Evolutionary conservation across 2,797 vertebrate genomes (phyloP), one percentile per base, ranked within the genome.

Genomic region (Manis crassicaudata): DNA sequence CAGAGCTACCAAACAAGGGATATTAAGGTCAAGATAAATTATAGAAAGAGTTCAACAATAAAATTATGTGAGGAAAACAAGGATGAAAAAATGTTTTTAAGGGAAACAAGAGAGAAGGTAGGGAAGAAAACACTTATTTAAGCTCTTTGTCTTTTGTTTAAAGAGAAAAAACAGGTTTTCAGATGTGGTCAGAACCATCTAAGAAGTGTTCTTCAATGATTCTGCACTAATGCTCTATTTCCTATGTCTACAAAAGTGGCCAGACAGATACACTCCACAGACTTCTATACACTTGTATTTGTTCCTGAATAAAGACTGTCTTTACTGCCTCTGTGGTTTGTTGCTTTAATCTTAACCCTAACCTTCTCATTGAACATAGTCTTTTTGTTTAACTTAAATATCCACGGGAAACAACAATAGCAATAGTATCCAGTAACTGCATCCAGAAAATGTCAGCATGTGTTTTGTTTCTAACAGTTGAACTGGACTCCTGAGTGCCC

Each of bases 361-460:
- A 93, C 73, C 84, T 83, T 88, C 88, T 88, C 83, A 29, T 73
- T 75, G 70, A 87, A 70, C 21, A 40, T 13, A 82, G 68, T 35
- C 76, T 86, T 95, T 80, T 80, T 63, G 43, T 73, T 76, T 76
- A 88, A 92, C 65, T 76, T 65, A 88, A 85, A 63, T n/a, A 63
- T 43, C 68, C 67, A 29, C 81, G 56, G 37, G 40, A 81, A 87
- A 58, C 62, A 92, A 85, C 58, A 96, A 56, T 88, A 83, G 72
- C 62, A 23, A 10, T 3, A 77, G 43, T 77, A 89, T 81, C 63
- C 18, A 62, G 40, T 92, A 72, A 90, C 82, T 60, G 21, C 65
- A 83, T 18, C 60, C 67, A 43, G n/a, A 63, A 76, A 86, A 95
- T 65, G 21, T 87, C 67, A 80, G 37, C 60, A 46, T 89, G 76